Conservation (phyloP, 2,888 invertebrate genomes). For the Polymixis lichenea region DNA sequence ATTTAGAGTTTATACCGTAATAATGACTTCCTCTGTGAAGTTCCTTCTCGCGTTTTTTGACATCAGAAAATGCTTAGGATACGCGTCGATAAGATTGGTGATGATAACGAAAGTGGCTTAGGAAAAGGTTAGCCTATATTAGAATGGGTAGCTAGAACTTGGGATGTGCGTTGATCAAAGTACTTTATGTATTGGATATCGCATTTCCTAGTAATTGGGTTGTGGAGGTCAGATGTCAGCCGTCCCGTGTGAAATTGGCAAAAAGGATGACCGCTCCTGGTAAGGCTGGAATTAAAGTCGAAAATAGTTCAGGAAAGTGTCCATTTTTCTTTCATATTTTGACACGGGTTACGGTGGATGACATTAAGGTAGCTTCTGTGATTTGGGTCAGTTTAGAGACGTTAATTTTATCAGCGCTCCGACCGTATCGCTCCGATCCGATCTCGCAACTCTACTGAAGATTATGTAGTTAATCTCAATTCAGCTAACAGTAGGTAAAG, state of each 20-base stretch:
- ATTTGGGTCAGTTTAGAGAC: background rate
- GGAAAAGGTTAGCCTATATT: conserved; percentile 10
- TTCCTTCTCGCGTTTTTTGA: conserved; percentile 1
- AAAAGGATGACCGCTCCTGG: background rate
- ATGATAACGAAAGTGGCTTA: conserved; percentile 24
- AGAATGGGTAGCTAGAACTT: background rate
- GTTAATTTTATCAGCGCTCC: background rate
- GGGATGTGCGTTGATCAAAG: conserved; percentile 22
- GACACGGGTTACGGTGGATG: conserved; percentile 26
- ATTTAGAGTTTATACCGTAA: too few species aligned
- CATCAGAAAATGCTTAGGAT: conserved; percentile 37
- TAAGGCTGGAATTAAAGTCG: background rate
- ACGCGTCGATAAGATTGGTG: conserved; percentile 24
- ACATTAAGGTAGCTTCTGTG: background rate
- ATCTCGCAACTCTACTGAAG: background rate
- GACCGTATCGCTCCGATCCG: background rate
- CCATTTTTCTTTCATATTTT: conserved; percentile 15
- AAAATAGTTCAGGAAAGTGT: conserved; percentile 5
- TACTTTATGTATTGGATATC: background rate
- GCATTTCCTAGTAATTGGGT: conserved; percentile 20
- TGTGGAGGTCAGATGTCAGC: conserved; percentile 13
- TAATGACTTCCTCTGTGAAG: background rate
- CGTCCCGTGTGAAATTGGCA: conserved; percentile 1
- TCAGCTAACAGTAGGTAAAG: background rate
- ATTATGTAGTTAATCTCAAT: background rate